These are phyloP conservation scores for Hyposoter didymator DNA, from an alignment of 2,888 invertebrate genomes.

Conservation along the genomic window DNA sequence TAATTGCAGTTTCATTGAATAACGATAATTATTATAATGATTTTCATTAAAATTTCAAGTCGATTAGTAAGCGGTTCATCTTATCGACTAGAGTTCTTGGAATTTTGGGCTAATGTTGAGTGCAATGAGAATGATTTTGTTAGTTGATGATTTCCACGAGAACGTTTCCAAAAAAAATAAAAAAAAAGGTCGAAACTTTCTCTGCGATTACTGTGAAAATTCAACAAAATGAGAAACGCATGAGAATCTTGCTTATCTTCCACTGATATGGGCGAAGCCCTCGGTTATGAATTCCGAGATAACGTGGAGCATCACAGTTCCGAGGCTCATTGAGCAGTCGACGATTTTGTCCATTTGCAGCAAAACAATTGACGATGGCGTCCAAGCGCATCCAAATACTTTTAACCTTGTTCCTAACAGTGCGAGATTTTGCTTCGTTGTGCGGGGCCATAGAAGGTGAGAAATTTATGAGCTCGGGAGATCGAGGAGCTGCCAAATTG, in stretches of 20 bases:
- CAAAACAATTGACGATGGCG: constrained; percentile 29
- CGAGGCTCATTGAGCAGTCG: background rate
- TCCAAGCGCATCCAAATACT: background rate
- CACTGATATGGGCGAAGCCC: background rate
- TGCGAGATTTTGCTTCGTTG: constrained; percentile 1
- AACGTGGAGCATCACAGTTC: background rate
- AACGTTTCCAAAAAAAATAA: no score
- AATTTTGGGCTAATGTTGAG: background rate
- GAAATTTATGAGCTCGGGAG: background rate
- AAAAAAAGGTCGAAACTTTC: no score
- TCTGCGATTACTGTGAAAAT: background rate
- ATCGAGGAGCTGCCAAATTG: background rate
- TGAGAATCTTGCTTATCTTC: background rate
- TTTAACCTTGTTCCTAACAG: constrained; percentile 18
- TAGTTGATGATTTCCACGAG: background rate
- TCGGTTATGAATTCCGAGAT: background rate
- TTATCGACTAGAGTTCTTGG: background rate
- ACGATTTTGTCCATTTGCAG: background rate
- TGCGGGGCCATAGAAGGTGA: constrained; percentile 51
- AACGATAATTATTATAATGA: background rate
- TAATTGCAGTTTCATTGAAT: background rate
- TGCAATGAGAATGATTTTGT: background rate
- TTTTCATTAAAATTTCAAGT: background rate
- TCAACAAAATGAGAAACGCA: background rate
- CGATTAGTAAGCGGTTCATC: background rate